A percentile compares a stretch with the other conserved stretches of the same genome.
These are phyloP conservation scores for Ptilorrhoa leucosticta DNA, from an alignment of 2,113 vertebrate species.

Conservation along the genomic window DNA sequence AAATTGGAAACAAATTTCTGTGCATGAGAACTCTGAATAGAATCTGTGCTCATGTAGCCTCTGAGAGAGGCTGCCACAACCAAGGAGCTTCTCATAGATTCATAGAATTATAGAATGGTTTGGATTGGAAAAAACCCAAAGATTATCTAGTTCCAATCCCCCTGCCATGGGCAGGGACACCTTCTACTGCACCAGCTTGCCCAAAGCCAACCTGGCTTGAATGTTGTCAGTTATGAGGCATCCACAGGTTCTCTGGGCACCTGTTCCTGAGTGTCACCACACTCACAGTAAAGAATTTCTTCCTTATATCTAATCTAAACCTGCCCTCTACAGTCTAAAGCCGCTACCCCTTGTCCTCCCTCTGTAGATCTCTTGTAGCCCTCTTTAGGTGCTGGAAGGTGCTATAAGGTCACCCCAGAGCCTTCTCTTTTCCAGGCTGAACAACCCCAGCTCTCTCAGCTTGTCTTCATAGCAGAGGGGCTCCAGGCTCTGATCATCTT, in stretches of 20 bases:
- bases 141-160: background rate
- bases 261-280: background rate
- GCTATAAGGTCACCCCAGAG: background rate
- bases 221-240: background rate
- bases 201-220: background rate
- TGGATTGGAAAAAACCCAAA: background rate
- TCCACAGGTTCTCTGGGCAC: background rate
- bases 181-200: background rate
- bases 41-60: background rate
- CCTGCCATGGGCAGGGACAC: background rate
- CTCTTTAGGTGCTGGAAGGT: background rate
- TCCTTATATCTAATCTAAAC: background rate
- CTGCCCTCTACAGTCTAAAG: background rate
- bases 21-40: background rate
- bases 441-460: background rate
- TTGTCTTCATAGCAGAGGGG: background rate
- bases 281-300: background rate
- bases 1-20: background rate
- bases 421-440: background rate
- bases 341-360: background rate
- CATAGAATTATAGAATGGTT: background rate
- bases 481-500: background rate
- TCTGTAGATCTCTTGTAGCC: background rate
- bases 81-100: background rate
- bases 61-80: background rate